These are phyloP conservation scores for Grammomys surdaster DNA, from an alignment of 2,113 vertebrate species.

Conservation along the genomic window DNA sequence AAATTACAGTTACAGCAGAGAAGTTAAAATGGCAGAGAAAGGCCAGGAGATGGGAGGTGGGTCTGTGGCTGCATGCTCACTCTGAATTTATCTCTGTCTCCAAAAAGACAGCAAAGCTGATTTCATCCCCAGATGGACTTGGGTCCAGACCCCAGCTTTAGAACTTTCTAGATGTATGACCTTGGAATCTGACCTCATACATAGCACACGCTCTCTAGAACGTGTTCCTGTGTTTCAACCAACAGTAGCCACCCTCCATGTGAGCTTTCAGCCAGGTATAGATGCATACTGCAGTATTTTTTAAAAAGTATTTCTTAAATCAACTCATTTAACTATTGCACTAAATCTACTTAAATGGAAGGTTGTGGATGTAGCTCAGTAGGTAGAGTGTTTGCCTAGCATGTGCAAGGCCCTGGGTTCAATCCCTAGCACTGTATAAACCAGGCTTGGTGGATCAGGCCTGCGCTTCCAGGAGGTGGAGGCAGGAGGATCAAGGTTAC, in stretches of 20 bases:
- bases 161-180: not conserved
- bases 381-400: too few species aligned
- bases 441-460: not conserved
- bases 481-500: not conserved
- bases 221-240: not conserved
- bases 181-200: not conserved
- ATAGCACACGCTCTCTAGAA: not conserved
- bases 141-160: not conserved
- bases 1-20: not conserved
- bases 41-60: too few species aligned
- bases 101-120: not conserved
- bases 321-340: conserved; percentile 11
- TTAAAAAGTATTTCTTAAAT: conserved; percentile 18
- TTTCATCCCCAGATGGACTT: not conserved
- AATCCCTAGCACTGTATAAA: not conserved
- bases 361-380: not conserved
- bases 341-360: conserved; percentile 38
- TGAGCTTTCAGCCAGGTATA: not conserved
- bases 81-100: not conserved
- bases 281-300: not conserved
- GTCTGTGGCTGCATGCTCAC: not conserved
- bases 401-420: too few species aligned
- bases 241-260: not conserved
- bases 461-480: not conserved
- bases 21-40: not conserved